These are phyloP conservation scores for Bucorvus abyssinicus DNA, from an alignment of 2,797 vertebrate genomes.

Conservation along the genomic window DNA sequence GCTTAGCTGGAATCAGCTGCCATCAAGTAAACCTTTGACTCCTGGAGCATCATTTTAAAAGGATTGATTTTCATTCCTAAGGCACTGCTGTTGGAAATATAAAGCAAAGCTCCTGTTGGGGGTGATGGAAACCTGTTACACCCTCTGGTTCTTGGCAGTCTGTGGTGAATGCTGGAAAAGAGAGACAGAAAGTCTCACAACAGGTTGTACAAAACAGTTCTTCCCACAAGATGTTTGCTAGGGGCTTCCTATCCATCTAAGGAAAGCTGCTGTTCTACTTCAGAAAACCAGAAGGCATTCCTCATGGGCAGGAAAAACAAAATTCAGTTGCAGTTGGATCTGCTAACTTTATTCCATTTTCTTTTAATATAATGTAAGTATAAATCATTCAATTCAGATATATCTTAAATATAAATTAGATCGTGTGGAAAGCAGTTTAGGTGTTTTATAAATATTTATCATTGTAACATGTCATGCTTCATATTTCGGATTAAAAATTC, in stretches of 20 bases:
- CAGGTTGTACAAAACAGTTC: not conserved
- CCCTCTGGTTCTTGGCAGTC: rapidly evolving
- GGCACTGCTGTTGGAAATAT: not conserved
- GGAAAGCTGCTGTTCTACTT: not conserved
- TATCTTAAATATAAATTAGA: not conserved
- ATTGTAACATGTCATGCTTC: not conserved
- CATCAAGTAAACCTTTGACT: slow-evolving; percentile 22
- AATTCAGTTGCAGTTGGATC: not conserved
- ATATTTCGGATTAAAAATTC: slow-evolving; percentile 7
- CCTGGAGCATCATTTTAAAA: not conserved
- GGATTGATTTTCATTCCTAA: not conserved
- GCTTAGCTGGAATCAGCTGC: slow-evolving; percentile 28
- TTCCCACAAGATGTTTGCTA: not conserved
- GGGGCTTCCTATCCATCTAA: not conserved
- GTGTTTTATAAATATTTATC: slow-evolving; percentile 40
- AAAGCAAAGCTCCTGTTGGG: rapidly evolving
- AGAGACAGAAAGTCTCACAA: not conserved
- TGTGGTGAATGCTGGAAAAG: not conserved
- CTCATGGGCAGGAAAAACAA: not conserved
- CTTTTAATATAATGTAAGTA: not conserved
- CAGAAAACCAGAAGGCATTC: not conserved
- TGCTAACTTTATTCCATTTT: not conserved
- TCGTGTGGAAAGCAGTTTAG: not conserved
- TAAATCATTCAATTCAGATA: not conserved
- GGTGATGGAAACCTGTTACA: not conserved